Base-by-base conservation (phyloP, 2,113 vertebrate species). In the Speoplatyrhinus poulsoni region DNA sequence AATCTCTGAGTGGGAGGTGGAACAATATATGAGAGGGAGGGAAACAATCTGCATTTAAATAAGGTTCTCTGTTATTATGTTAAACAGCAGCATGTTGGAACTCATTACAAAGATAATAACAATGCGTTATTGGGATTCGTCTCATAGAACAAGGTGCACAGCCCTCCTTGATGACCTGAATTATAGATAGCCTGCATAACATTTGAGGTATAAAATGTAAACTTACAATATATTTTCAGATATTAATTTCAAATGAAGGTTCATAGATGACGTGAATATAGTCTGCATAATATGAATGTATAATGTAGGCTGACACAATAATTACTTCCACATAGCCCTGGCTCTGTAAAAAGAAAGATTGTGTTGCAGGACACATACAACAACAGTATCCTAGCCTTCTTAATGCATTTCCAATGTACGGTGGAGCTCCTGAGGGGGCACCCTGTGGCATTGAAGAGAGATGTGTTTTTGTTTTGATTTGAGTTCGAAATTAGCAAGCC, bases 51-150 rank as follows among this genome's bases (percentile, higher is more conserved):
- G 67, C 87, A 89, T 90, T 79, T 87, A 82, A 90, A 90, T 70
- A 0, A 77, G 77, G 70, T 71, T 16, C 63, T 62, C 50, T 77
- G 72, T 91, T 91, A 67, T 88, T 59, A 89, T 89, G 89, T 60
- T 80, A 89, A 91, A 56, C 82, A 83, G 83, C 63, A 82, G 85
- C 88, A 85, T 46, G 84, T 79, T 84, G 79, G 66, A 78, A n/a
- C 73, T 86, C 81, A 88, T 91, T 90, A 88, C 67, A 87, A 87
- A 87, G 80, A 89, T 88, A 84, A 89, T 83, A 71, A 85, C 85
- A 79, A 85, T 75, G 80, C 80, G 77, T 85, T 67, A 70, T 67
- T 67, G 63, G 47, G 57, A 70, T 73, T 74, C 49, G 70, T 62
- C 63, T 0, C 10, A 19, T 32, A 19, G 58, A 63, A 17, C 65